Conservation (phyloP, 1,140 invertebrate species). For the Apolygus lucorum region DNA sequence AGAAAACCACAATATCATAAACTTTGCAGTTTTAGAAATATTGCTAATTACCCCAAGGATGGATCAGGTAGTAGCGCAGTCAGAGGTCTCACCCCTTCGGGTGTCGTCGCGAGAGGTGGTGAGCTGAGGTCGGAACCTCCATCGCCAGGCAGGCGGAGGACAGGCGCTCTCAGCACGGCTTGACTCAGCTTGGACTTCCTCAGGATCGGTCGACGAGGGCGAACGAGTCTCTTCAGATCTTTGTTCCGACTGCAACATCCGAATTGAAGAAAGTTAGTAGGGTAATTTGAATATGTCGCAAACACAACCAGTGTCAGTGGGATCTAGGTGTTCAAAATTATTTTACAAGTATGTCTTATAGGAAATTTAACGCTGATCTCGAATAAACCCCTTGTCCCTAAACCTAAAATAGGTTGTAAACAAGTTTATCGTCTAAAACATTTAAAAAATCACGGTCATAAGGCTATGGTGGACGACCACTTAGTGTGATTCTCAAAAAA, state of each 20-base stretch:
- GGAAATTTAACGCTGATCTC: too few species aligned
- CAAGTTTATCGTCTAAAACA: too few species aligned
- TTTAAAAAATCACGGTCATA: too few species aligned
- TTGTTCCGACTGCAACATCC: neutral
- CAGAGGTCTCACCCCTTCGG: neutral
- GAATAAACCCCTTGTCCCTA: too few species aligned
- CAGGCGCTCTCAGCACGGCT: slow-evolving; percentile 23
- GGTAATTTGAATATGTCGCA: too few species aligned
- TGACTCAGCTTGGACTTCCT: slow-evolving; percentile 24
- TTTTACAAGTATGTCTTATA: too few species aligned
- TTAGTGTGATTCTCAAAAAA: too few species aligned
- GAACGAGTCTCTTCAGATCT: neutral
- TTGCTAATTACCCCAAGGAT: neutral
- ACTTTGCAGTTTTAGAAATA: neutral
- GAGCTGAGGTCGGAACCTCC: neutral
- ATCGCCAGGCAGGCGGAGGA: slow-evolving; percentile 24
- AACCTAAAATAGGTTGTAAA: too few species aligned
- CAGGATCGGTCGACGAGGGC: slow-evolving; percentile 23
- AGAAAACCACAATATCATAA: neutral
- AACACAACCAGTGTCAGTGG: too few species aligned
- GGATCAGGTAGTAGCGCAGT: slow-evolving; percentile 7
- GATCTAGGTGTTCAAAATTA: too few species aligned
- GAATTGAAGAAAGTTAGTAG: too few species aligned
- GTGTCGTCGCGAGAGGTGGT: neutral
- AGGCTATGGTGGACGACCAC: too few species aligned